Evolutionary conservation across 2,113 vertebrate genomes (phyloP).

Genomic region (Corynorhinus townsendii): DNA sequence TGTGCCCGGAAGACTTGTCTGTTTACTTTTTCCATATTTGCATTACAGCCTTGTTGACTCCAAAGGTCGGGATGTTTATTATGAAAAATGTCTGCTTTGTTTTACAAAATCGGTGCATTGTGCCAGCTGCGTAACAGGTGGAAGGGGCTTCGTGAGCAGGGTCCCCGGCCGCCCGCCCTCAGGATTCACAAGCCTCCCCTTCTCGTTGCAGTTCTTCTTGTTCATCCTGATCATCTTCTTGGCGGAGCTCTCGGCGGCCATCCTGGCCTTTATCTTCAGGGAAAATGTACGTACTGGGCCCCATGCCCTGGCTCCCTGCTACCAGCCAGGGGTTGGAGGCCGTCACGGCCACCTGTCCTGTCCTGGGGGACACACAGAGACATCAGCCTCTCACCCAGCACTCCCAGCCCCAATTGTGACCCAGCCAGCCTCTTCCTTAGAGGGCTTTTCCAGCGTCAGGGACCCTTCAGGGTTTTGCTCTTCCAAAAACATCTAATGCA

Average conservation of each 20-base stretch:
- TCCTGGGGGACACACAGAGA: not conserved
- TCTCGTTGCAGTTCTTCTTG: conserved; percentile 90
- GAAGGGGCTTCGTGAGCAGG: fast-evolving
- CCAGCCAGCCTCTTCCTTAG: not conserved
- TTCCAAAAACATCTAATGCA: not conserved
- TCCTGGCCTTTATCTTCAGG: conserved; percentile 94
- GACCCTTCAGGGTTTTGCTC: not conserved
- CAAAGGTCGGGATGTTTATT: not conserved
- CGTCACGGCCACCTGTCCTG: not conserved
- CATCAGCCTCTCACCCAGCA: not conserved
- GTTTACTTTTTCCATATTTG: not conserved
- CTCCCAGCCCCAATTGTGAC: not conserved
- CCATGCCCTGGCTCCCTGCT: fast-evolving
- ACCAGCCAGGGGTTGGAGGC: fast-evolving
- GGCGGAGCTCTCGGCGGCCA: conserved; percentile 92
- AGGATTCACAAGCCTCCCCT: not conserved
- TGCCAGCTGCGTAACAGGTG: fast-evolving
- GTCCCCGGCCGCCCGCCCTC: fast-evolving
- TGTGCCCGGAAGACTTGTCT: not conserved
- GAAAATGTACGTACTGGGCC: conserved; percentile 86
- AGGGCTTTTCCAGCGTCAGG: not conserved
- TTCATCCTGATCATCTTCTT: conserved; percentile 96
- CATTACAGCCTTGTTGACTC: not conserved
- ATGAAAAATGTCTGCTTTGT: not conserved
- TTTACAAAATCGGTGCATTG: fast-evolving